Percentiles rank a stretch among this genome's conserved stretches.
These are phyloP conservation scores for Pagetopsis macropterus DNA, from an alignment of 2,797 vertebrate species.

Conservation along the genomic window DNA sequence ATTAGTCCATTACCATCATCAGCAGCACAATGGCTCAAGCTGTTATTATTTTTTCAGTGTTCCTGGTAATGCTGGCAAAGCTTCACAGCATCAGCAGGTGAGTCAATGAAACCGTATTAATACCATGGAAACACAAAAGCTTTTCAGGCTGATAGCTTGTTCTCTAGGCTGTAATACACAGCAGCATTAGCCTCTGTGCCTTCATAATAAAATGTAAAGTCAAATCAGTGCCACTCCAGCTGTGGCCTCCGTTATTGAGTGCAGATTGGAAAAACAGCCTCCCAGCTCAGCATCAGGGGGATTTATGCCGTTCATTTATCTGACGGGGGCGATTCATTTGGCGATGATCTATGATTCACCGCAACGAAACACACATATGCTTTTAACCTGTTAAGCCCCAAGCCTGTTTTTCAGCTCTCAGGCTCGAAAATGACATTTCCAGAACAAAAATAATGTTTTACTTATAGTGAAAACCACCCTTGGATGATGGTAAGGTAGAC, in stretches of 20 bases:
- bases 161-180: conserved; percentile 42
- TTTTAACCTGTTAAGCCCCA: not conserved
- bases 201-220: conserved; percentile 53
- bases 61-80: conserved; percentile 3
- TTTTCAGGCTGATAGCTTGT: conserved; percentile 50
- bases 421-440: too few relatives aligned
- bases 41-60: conserved; percentile 24
- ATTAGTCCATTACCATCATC: conserved; percentile 27
- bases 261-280: conserved; percentile 46
- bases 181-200: conserved; percentile 33
- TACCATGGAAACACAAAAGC: conserved; percentile 39
- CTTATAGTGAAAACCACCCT: too few relatives aligned
- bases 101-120: conserved; percentile 44
- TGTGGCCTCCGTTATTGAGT: conserved; percentile 23
- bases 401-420: too few relatives aligned
- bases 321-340: conserved; percentile 37
- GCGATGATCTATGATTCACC: conserved; percentile 26
- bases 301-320: conserved; percentile 46
- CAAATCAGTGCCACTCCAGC: conserved; percentile 40
- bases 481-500: too few relatives aligned
- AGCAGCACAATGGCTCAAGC: conserved; percentile 9
- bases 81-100: conserved; percentile 13
- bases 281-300: conserved; percentile 7
- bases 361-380: conserved; percentile 20
- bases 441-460: too few relatives aligned